phyloP scores from a whole-genome alignment of 2,113 vertebrate species.

The Orthonyx spaldingii region DNA sequence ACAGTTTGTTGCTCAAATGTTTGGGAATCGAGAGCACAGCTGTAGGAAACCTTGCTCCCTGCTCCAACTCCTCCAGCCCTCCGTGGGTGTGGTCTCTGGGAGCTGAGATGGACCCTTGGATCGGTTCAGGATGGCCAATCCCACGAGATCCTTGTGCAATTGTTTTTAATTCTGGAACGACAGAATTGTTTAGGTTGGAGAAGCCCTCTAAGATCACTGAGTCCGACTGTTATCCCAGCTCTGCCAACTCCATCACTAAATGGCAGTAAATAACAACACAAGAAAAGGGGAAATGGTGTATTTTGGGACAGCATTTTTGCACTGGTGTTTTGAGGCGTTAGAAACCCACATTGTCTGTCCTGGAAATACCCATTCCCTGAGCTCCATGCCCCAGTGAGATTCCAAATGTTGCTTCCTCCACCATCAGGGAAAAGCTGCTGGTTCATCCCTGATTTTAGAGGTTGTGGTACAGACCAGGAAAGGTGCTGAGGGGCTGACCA shows the following conservation, averaged over 20 bases:
- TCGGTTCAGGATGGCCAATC: accelerated
- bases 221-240: background rate
- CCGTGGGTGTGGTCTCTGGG: background rate
- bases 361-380: background rate
- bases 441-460: background rate
- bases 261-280: too few species aligned
- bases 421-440: background rate
- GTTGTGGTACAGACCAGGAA: background rate
- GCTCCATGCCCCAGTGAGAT: background rate
- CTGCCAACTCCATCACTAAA: background rate
- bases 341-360: background rate
- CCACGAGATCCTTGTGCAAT: accelerated
- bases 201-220: background rate
- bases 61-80: background rate
- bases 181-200: background rate
- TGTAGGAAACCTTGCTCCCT: accelerated
- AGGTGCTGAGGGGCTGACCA: background rate
- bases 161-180: background rate
- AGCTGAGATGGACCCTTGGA: background rate
- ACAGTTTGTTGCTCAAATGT: background rate
- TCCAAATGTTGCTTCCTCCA: accelerated
- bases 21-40: background rate
- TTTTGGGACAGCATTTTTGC: background rate
- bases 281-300: background rate
- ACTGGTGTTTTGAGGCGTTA: background rate